Evolutionary conservation across 1,140 invertebrate species (phyloP), one percentile per base, ranked within the genome.

Genomic region (Ylistrum balloti): DNA sequence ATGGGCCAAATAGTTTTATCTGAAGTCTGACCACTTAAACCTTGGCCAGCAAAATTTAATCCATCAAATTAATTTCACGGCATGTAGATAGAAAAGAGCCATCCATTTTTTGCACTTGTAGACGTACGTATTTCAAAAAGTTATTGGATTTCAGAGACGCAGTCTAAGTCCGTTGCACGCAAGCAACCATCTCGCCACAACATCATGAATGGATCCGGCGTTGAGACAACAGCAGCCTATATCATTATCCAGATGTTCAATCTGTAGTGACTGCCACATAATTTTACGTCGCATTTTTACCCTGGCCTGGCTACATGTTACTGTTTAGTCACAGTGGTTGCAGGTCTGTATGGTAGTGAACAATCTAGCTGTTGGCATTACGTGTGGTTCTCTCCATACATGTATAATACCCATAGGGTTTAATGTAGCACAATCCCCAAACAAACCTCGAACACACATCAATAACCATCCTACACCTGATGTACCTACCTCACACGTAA

Each of bases 211-310:
- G 13, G 45, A 56, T 56, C 45, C 22, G 22, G n/a, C 56, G 1
- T 38, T 28, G 22, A 28, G 56, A n/a, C n/a, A 28, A 1, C 22
- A 28, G 22, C 22, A n/a, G 20, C 56, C 56, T 74, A n/a, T 74
- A 74, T n/a, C 56, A 5, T 74, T n/a, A 74, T 5, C 56, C n/a
- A 74, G 56, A 74, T 74, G 56, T n/a, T 74, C 56, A 74, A 74
- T 74, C n/a, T 28, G 22, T 28, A n/a, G 11, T 28, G 22, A 28
- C 5, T 28, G n/a, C n/a, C 5, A 38, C 5, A 5, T 22, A 74
- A n/a, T 74, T 74, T 74, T 9, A 74, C 28, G 9, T 74, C 56
- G 28, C 56, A 74, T 28, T 2, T 5, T 17, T 74, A 45, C 41
- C 1, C 2, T 74, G 56, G n/a, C n/a, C 22, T 28, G 5, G 56